Percentiles rank a stretch among this genome's conserved stretches.
These are phyloP conservation scores for Tridacna gigas DNA, from an alignment of 2,888 invertebrate genomes.

Conservation along the genomic window DNA sequence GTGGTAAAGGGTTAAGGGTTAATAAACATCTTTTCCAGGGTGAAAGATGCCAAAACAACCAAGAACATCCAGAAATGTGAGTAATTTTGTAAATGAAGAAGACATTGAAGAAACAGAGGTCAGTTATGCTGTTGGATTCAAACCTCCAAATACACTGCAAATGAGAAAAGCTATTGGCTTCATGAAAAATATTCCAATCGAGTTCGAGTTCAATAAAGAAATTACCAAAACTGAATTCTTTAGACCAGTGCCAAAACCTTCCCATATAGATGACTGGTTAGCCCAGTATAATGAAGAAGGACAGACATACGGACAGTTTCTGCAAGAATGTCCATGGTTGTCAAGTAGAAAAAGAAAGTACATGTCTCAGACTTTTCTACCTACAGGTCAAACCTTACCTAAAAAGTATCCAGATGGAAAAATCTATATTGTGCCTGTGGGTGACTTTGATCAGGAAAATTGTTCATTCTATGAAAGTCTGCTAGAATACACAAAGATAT, in stretches of 20 bases:
- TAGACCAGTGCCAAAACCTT: constrained; percentile 74
- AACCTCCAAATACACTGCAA: constrained; percentile 61
- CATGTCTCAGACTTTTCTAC: constrained; percentile 72
- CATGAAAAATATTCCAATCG: constrained; percentile 44
- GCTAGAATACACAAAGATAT: constrained; percentile 76
- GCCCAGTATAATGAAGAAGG: constrained; percentile 82
- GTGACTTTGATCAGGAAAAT: constrained; percentile 72
- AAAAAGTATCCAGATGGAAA: constrained; percentile 79
- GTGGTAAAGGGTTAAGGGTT: background rate
- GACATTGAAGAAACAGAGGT: constrained; percentile 50
- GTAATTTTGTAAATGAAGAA: background rate
- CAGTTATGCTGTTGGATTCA: constrained; percentile 77
- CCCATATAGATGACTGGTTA: constrained; percentile 80
- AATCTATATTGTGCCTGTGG: constrained; percentile 80
- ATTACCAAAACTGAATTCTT: constrained; percentile 67
- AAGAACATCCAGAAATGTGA: constrained; percentile 41
- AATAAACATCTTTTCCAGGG: background rate
- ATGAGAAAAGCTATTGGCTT: constrained; percentile 75
- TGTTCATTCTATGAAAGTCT: constrained; percentile 71
- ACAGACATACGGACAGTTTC: constrained; percentile 78
- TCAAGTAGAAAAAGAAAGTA: constrained; percentile 76
- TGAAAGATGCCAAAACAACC: constrained; percentile 53
- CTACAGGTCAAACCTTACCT: constrained; percentile 70
- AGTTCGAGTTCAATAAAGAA: constrained; percentile 49
- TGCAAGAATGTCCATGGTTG: constrained; percentile 79